These are phyloP conservation scores for Drosophila bifasciata DNA, from an alignment of 1,140 invertebrate species.

Conservation along the genomic window DNA sequence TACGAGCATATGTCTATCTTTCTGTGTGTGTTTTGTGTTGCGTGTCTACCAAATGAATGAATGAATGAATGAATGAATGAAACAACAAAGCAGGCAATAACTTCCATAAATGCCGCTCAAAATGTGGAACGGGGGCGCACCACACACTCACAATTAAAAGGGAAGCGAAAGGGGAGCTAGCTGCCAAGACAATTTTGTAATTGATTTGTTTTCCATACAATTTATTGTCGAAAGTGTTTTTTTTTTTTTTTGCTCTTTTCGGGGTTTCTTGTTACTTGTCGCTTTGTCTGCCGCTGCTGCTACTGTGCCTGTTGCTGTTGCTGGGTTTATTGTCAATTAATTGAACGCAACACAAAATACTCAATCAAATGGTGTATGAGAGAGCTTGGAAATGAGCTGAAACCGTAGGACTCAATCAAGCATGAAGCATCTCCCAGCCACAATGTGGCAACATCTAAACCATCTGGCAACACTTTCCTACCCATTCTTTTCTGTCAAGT, in stretches of 20 bases:
- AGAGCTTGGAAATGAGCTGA: slow-evolving; percentile 4
- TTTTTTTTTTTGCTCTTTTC: slow-evolving; percentile 29
- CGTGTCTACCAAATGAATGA: slow-evolving; percentile 57
- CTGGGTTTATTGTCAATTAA: slow-evolving; percentile 59
- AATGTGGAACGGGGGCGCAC: slow-evolving; percentile 27
- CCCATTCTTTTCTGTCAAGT: neutral
- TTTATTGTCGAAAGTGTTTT: slow-evolving; percentile 47
- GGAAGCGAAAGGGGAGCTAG: slow-evolving; percentile 3
- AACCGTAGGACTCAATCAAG: slow-evolving; percentile 7
- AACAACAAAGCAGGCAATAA: slow-evolving; percentile 50
- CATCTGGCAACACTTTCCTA: too few relatives aligned
- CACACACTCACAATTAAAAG: slow-evolving; percentile 1
- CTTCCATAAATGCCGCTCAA: slow-evolving; percentile 47
- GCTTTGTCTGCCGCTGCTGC: slow-evolving; percentile 12
- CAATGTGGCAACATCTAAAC: too few relatives aligned
- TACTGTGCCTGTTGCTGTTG: slow-evolving; percentile 6
- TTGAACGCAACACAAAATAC: slow-evolving; percentile 40
- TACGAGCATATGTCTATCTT: slow-evolving; percentile 45
- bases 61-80: slow-evolving; percentile 47
- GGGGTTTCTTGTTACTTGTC: slow-evolving; percentile 21
- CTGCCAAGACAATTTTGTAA: slow-evolving; percentile 53
- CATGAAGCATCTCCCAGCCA: neutral
- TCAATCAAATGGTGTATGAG: slow-evolving; percentile 53
- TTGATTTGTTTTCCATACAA: slow-evolving; percentile 79
- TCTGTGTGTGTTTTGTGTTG: neutral